phyloP scores from a whole-genome alignment of 2,797 vertebrate genomes.

The Spheniscus humboldti region DNA sequence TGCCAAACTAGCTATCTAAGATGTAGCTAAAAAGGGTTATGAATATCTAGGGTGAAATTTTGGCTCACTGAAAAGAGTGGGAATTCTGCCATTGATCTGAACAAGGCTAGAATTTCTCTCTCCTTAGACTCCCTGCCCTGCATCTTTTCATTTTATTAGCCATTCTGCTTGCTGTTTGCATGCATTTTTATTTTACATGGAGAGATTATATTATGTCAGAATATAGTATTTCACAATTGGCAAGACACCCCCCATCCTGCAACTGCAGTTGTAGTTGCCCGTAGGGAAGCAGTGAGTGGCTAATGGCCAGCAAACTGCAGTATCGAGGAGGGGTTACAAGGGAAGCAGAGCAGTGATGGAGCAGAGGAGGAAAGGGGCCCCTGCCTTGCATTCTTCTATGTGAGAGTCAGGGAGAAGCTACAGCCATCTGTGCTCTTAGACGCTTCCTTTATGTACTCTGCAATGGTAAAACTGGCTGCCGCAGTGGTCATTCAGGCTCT shows the following conservation, averaged over 20 bases:
- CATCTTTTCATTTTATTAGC: constrained; percentile 10
- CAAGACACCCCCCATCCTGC: not conserved
- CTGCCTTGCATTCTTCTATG: not conserved
- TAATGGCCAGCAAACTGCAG: not conserved
- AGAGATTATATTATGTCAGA: not conserved
- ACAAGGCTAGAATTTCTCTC: not conserved
- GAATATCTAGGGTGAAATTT: constrained; percentile 18
- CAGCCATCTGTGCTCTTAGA: not conserved
- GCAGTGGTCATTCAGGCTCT: not conserved
- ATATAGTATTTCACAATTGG: constrained; percentile 38
- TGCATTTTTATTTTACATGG: constrained; percentile 21
- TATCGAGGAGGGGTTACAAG: not conserved
- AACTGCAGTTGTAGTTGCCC: constrained; percentile 5
- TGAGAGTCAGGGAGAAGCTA: constrained; percentile 24
- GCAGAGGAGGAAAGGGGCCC: constrained; percentile 11
- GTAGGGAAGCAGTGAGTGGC: not conserved
- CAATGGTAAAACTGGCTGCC: not conserved
- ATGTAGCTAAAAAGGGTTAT: not conserved
- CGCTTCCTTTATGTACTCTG: not conserved
- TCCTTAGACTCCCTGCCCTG: not conserved
- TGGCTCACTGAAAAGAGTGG: not conserved
- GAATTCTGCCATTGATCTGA: constrained; percentile 28
- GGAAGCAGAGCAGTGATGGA: not conserved
- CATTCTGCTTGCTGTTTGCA: not conserved
- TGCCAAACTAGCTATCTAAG: not conserved